Base-by-base conservation (phyloP, 2,113 vertebrate species). In the Rhabdomys dilectus region DNA sequence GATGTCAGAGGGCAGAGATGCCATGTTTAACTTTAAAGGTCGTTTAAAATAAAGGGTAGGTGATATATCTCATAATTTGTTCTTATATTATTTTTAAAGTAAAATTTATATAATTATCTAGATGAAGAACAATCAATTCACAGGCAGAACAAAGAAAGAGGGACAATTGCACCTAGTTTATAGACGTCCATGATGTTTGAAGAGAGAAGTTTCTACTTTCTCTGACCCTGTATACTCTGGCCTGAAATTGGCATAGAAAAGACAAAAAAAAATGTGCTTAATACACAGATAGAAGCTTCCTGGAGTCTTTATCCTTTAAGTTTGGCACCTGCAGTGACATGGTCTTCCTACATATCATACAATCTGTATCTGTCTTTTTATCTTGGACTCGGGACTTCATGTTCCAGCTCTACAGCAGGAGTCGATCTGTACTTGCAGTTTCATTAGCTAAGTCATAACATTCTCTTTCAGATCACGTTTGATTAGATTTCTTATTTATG, bases 231-330 rank as follows among this genome's bases (percentile, higher is more conserved):
- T 58, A 75, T n/a, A 19, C 7, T 87, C 11, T 86, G 12, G 36
- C 22, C 22, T 60, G 36, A 11, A 91, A 11, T 26, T 78, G 24
- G 12, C 13, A 22, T 82, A n/a, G n/a, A 80, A 86, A 76, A 48
- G 89, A 4, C 1, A 58, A 84, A 22, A 88, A 88, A 11, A 3
- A 60, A 53, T 7, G 42, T 0, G 1, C 26, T 19, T 10, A 51
- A 3, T 45, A 29, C 3, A 56, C 1, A 56, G 34, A 19, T 1
- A 91, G 21, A 78, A 1, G 0, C 24, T 39, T 1, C 3, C 17
- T 68, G 34, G 15, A 64, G 3, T 17, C n/a, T 88, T 39, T 66
- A 5, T 56, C 0, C 11, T 92, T 66, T 73, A 5, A 36, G 17
- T 26, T 34, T 70, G 26, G 7, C 39, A 16, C 21, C 2, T 45